These are phyloP conservation scores for Caranx ignobilis DNA, from an alignment of 2,113 vertebrate species.

Conservation along the genomic window DNA sequence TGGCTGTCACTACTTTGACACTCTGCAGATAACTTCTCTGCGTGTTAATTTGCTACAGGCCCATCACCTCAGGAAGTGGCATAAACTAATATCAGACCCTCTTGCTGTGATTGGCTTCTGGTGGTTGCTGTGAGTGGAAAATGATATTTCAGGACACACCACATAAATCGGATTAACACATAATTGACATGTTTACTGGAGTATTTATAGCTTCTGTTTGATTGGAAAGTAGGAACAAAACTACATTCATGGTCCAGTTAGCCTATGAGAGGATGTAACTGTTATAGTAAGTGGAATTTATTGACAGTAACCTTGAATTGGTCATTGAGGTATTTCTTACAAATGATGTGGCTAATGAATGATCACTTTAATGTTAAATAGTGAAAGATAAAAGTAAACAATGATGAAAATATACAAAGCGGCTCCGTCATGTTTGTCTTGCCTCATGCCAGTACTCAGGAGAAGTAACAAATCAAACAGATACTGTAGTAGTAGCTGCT, in stretches of 20 bases:
- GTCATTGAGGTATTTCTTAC: background rate
- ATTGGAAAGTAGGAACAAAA: constrained; percentile 59
- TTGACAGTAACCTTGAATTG: constrained; percentile 23
- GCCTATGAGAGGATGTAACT: constrained; percentile 41
- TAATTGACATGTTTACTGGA: constrained; percentile 74
- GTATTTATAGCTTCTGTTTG: constrained; percentile 77
- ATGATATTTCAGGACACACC: constrained; percentile 72
- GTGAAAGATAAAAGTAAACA: background rate
- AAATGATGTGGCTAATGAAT: background rate
- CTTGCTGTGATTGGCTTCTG: constrained; percentile 41
- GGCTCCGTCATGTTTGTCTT: too few relatives aligned
- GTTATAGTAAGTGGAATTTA: constrained; percentile 21
- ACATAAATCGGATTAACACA: constrained; percentile 75
- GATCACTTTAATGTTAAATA: background rate
- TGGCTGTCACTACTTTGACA: constrained; percentile 56
- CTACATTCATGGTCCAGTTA: constrained; percentile 49
- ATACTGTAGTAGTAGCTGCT: too few relatives aligned
- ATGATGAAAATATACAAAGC: too few relatives aligned
- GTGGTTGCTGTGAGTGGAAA: constrained; percentile 70
- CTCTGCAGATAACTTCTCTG: constrained; percentile 44
- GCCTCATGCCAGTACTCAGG: too few relatives aligned
- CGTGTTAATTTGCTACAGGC: constrained; percentile 36
- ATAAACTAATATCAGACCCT: constrained; percentile 33
- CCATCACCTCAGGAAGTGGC: constrained; percentile 46
- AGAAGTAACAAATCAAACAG: too few relatives aligned